These are phyloP conservation scores for Meganola albula DNA, from an alignment of 2,888 invertebrate species.

Conservation along the genomic window DNA sequence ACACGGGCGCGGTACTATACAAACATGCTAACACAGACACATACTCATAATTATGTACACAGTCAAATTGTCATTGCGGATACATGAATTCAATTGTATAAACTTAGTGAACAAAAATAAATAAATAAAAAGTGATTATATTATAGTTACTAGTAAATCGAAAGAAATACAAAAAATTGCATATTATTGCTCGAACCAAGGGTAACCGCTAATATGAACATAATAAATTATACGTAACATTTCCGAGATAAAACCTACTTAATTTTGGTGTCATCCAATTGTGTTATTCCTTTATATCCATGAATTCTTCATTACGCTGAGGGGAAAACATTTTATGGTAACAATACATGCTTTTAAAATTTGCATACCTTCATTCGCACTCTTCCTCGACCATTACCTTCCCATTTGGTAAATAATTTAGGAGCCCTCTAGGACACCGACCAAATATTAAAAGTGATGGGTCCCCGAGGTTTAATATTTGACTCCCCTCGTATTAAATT, in stretches of 20 bases:
- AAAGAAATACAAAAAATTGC: no score
- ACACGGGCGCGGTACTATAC: no score
- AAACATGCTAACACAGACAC: no score
- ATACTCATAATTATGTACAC: no score
- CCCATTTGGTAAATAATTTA: conserved; percentile 78
- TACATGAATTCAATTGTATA: no score
- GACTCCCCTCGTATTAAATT: conserved; percentile 77
- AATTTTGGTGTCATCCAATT: conserved; percentile 37
- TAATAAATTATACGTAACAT: conserved; percentile 30
- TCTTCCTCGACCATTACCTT: conserved; percentile 75
- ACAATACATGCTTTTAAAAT: conserved; percentile 72
- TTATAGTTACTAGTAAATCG: no score
- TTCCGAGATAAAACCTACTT: conserved; percentile 49
- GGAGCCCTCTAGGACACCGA: conserved; percentile 71
- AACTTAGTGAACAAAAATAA: no score
- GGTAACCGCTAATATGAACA: conserved; percentile 7
- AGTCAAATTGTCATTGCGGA: no score
- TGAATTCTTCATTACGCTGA: conserved; percentile 55
- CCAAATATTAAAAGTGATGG: conserved; percentile 78
- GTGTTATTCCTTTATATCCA: conserved; percentile 34
- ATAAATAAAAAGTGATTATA: no score
- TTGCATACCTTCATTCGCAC: conserved; percentile 74
- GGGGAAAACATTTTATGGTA: conserved; percentile 56
- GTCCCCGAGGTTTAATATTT: conserved; percentile 76
- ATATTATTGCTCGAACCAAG: no score